Evolutionary conservation across 2,888 invertebrate species (phyloP).

Genomic region (Pheosia gnoma): DNA sequence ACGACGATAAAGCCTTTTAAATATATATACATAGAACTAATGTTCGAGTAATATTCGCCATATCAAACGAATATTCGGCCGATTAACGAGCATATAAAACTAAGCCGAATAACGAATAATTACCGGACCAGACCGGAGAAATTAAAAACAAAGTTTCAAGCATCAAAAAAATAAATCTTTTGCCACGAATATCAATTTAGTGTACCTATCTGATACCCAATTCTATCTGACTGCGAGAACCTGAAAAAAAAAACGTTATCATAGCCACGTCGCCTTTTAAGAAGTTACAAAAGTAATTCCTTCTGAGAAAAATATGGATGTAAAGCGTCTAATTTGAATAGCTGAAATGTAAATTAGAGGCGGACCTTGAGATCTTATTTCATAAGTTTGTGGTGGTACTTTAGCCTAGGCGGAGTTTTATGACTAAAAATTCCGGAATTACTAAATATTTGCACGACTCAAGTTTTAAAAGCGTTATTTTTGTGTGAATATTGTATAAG

Average conservation of each 20-base stretch:
- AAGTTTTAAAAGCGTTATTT: constrained; percentile 5
- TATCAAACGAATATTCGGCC: too few relatives aligned
- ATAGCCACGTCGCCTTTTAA: constrained; percentile 4
- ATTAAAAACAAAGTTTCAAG: too few relatives aligned
- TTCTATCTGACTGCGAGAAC: background rate
- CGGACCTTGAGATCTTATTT: constrained; percentile 6
- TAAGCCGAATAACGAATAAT: too few relatives aligned
- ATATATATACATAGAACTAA: too few relatives aligned
- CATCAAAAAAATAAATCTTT: too few relatives aligned
- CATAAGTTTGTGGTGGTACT: background rate
- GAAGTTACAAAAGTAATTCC: constrained; percentile 9
- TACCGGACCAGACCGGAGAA: too few relatives aligned
- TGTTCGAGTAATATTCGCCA: too few relatives aligned
- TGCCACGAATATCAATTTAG: too few relatives aligned
- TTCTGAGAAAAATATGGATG: constrained; percentile 4
- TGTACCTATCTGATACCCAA: background rate
- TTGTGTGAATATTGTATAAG: constrained; percentile 5
- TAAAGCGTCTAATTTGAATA: constrained; percentile 6
- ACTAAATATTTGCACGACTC: background rate
- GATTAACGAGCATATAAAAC: too few relatives aligned
- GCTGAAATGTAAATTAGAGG: constrained; percentile 7
- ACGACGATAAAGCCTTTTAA: too few relatives aligned
- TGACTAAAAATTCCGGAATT: background rate
- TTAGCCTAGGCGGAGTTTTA: constrained; percentile 2
- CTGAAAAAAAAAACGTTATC: background rate